Percentiles rank a stretch among this genome's conserved stretches.
These are phyloP conservation scores for Trichogramma dendrolimi DNA, from an alignment of 2,888 invertebrate genomes.

Conservation along the genomic window DNA sequence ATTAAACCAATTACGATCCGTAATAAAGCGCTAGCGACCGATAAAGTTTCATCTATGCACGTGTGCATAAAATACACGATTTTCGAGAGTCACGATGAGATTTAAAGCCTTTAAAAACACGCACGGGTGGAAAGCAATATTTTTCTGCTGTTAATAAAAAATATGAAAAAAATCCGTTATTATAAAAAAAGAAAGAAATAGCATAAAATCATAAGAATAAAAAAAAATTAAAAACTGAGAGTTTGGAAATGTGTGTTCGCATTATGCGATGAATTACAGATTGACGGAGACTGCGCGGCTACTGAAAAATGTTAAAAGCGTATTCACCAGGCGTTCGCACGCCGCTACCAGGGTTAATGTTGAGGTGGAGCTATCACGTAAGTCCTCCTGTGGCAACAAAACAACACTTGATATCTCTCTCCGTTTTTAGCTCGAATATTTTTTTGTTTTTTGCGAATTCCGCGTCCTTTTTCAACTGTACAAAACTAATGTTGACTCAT, in stretches of 20 bases:
- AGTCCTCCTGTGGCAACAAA: conserved; percentile 55
- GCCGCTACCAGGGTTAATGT: conserved; percentile 68
- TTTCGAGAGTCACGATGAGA: too few species aligned
- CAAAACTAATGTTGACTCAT: neutral
- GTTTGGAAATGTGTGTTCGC: conserved; percentile 21
- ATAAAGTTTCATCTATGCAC: too few species aligned
- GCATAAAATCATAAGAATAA: neutral
- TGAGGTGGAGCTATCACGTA: conserved; percentile 90
- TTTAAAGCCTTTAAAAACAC: too few species aligned
- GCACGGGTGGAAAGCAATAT: too few species aligned
- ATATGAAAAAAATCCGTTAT: neutral
- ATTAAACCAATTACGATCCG: too few species aligned
- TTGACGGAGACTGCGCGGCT: conserved; percentile 95
- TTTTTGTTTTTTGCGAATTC: neutral
- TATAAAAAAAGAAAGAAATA: neutral
- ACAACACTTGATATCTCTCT: conserved; percentile 91
- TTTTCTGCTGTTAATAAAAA: too few species aligned
- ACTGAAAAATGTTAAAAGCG: conserved; percentile 90
- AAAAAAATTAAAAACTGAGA: conserved; percentile 17
- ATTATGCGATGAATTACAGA: conserved; percentile 60
- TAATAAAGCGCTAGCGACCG: too few species aligned
- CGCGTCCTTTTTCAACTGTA: conserved; percentile 3
- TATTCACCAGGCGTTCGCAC: conserved; percentile 78
- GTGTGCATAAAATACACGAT: too few species aligned
- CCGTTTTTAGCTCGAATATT: conserved; percentile 30